Evolutionary conservation across 2,888 invertebrate species (phyloP).

Genomic region (Gastracanthus pulcherrimus): DNA sequence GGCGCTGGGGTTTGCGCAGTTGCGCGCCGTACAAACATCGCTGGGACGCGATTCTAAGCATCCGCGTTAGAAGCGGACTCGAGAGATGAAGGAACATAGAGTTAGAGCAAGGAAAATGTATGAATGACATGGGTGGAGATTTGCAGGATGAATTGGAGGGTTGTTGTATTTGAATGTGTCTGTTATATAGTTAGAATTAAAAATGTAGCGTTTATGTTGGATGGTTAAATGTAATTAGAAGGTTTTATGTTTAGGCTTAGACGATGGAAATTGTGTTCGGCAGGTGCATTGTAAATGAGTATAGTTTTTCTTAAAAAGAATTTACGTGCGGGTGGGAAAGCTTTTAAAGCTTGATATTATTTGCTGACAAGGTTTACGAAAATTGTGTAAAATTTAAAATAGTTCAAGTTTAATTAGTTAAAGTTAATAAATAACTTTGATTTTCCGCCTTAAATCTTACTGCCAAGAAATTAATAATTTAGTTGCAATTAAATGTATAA

Average conservation of each 20-base stretch:
- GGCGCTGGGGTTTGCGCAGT: constrained; percentile 25
- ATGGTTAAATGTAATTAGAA: background rate
- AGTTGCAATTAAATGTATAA: too few relatives aligned
- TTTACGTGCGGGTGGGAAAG: too few relatives aligned
- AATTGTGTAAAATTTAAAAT: too few relatives aligned
- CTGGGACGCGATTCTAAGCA: constrained; percentile 18
- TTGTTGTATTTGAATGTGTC: background rate
- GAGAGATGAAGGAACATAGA: background rate
- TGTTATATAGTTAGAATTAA: background rate
- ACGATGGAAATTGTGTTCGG: background rate
- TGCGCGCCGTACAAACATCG: constrained; percentile 14
- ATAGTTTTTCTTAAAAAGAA: too few relatives aligned
- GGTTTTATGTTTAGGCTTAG: background rate
- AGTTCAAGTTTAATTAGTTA: too few relatives aligned
- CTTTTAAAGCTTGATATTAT: too few relatives aligned
- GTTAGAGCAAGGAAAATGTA: background rate
- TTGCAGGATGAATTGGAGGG: background rate
- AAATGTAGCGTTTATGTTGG: too few relatives aligned
- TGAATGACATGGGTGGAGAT: background rate
- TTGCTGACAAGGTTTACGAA: too few relatives aligned
- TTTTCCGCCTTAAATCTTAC: too few relatives aligned
- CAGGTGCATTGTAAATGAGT: background rate
- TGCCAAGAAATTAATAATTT: too few relatives aligned
- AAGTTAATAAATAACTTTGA: too few relatives aligned
- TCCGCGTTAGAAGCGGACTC: background rate